Evolutionary conservation across 1,140 invertebrate genomes (phyloP).

Genomic region (Tetramorium alpestre): DNA sequence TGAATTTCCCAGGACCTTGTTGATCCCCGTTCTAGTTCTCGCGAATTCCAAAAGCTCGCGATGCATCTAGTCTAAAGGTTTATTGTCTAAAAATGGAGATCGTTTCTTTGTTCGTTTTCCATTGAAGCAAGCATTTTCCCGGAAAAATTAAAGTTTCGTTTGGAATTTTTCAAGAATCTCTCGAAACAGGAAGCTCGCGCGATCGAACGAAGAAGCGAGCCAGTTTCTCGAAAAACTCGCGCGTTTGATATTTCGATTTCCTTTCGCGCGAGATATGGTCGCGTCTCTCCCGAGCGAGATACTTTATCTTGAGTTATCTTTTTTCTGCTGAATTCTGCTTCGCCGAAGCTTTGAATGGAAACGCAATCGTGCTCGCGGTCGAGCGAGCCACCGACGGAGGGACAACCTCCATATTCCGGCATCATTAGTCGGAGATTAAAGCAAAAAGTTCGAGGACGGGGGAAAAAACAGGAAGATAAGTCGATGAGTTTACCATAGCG

Average conservation of each 20-base stretch:
- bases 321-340: neutral
- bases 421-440: conserved; percentile 26
- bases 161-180: neutral
- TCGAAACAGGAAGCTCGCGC: neutral
- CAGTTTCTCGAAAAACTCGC: neutral
- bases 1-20: neutral
- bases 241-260: conserved; percentile 13
- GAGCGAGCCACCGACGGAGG: neutral
- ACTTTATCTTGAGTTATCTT: neutral
- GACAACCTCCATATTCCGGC: conserved; percentile 11
- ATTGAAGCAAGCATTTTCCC: neutral
- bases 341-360: neutral
- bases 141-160: neutral
- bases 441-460: neutral
- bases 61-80: neutral
- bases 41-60: neutral
- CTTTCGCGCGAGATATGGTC: neutral
- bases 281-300: neutral
- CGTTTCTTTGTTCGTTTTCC: neutral
- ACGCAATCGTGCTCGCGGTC: neutral
- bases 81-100: neutral
- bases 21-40: neutral
- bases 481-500: neutral
- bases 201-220: neutral
- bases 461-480: neutral